phyloP scores from a whole-genome alignment of 1,140 invertebrate genomes.

The Acromyrmex charruanus region DNA sequence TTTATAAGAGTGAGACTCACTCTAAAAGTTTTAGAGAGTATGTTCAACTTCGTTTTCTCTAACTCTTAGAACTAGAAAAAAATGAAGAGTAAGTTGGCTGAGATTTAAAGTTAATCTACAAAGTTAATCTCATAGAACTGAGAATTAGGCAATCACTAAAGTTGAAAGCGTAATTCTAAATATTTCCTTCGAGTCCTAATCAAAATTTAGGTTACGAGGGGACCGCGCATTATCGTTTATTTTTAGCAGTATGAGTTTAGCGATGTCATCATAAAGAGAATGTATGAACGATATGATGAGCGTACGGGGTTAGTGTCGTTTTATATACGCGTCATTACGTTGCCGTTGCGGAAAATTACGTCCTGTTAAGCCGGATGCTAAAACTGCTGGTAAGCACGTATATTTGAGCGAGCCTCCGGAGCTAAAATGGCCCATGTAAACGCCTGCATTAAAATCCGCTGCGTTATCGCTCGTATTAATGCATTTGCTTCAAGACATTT shows the following conservation, averaged over 20 bases:
- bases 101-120: too few species aligned
- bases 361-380: conserved; percentile 61
- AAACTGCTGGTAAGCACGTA: conserved; percentile 60
- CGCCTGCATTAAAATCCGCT: conserved; percentile 67
- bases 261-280: conserved; percentile 50
- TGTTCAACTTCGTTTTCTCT: too few species aligned
- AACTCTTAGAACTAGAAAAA: too few species aligned
- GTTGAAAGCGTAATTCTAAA: background rate
- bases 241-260: conserved; percentile 44
- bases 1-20: too few species aligned
- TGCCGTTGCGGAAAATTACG: conserved; percentile 56
- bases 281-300: conserved; percentile 46
- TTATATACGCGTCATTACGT: conserved; percentile 51
- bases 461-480: conserved; percentile 59
- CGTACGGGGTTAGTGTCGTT: conserved; percentile 26
- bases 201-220: conserved; percentile 27
- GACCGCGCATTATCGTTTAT: conserved; percentile 33
- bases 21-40: too few species aligned
- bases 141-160: background rate
- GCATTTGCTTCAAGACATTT: conserved; percentile 62
- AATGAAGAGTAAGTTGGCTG: too few species aligned
- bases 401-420: conserved; percentile 41
- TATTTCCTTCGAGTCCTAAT: conserved; percentile 24
- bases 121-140: too few species aligned
- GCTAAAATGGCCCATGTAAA: conserved; percentile 55